Base-by-base conservation (phyloP, 1,140 invertebrate genomes). In the Tachypleus tridentatus region DNA sequence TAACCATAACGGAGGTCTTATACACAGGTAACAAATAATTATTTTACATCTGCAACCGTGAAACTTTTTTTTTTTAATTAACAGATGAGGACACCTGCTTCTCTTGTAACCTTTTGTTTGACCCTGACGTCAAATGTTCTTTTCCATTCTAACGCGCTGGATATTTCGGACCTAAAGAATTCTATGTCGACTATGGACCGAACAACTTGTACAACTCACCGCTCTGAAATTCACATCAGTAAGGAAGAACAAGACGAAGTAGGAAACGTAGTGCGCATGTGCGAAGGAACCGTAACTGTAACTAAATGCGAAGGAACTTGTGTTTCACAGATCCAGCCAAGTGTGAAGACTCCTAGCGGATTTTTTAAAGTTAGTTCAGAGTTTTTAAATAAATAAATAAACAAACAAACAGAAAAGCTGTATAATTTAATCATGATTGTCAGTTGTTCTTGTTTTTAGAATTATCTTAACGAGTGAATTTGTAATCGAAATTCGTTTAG, bases 181-280 rank as follows among this genome's bases (percentile, higher is more conserved):
- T n/a, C n/a, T n/a, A n/a, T n/a, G n/a, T n/a, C n/a, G n/a, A n/a
- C n/a, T n/a, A n/a, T n/a, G n/a, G n/a, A n/a, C 53, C 8, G 11
- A 7, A 64, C 51, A 5, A 65, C 63, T 7, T 69, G 68, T 56
- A 52, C 11, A n/a, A 67, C 67, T 8, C 29, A 90, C 6, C 85
- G 86, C 54, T 87, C 86, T 4, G 84, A 87, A 71, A 83, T 91
- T 67, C 87, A 88, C 73, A 79, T 91, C 65, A 85, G 84, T 60
- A 90, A 90, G 82, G 91, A 95, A 79, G 91, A 94, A 75, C 91
- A 87, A 71, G 87, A 90, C 69, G 88, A 91, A 65, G 77, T 85
- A 72, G 90, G 89, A 48, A 77, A 85, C 64, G 77, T 93, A 69
- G 81, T 86, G 70, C 80, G 90, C 73, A 91, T 87, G 5, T 95